A percentile compares a stretch with the other conserved stretches of the same genome.
These are phyloP conservation scores for Listrodromus nycthemerus DNA, from an alignment of 2,888 invertebrate species.

Conservation along the genomic window DNA sequence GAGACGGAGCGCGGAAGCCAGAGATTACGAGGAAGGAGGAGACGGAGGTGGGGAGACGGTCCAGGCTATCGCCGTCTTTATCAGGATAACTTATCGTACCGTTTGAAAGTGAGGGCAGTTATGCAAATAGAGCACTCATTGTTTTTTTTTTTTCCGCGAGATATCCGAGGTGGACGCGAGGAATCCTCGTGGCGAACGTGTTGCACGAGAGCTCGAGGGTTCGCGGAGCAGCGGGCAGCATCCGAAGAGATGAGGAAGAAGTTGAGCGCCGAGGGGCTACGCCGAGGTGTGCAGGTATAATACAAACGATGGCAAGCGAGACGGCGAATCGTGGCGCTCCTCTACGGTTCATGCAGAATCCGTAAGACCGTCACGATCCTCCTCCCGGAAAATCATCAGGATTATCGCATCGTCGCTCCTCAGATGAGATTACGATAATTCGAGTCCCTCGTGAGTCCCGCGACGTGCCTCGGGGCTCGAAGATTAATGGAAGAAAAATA, in stretches of 20 bases:
- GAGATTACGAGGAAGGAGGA: constrained; percentile 59
- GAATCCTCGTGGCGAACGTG: constrained; percentile 62
- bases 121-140: constrained; percentile 70
- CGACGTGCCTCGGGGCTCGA: no score
- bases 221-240: constrained; percentile 39
- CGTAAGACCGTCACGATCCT: constrained; percentile 57
- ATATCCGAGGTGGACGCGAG: constrained; percentile 28
- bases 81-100: constrained; percentile 68
- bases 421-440: constrained; percentile 79
- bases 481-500: constrained; percentile 37
- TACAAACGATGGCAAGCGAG: constrained; percentile 57
- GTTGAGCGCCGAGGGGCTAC: constrained; percentile 55
- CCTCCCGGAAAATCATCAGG: constrained; percentile 75
- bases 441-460: constrained; percentile 56
- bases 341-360: constrained; percentile 44
- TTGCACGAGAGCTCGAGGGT: constrained; percentile 52
- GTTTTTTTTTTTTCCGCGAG: constrained; percentile 29
- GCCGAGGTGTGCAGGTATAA: constrained; percentile 27
- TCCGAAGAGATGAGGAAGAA: constrained; percentile 36
- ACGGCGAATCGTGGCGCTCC: constrained; percentile 31
- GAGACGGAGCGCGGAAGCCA: constrained; percentile 58
- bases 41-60: not conserved
- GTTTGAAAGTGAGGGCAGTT: constrained; percentile 69
- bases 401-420: constrained; percentile 75
- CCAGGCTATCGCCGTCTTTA: constrained; percentile 50